These are phyloP conservation scores for Trichosurus vulpecula DNA, from an alignment of 2,797 vertebrate species.

Conservation along the genomic window DNA sequence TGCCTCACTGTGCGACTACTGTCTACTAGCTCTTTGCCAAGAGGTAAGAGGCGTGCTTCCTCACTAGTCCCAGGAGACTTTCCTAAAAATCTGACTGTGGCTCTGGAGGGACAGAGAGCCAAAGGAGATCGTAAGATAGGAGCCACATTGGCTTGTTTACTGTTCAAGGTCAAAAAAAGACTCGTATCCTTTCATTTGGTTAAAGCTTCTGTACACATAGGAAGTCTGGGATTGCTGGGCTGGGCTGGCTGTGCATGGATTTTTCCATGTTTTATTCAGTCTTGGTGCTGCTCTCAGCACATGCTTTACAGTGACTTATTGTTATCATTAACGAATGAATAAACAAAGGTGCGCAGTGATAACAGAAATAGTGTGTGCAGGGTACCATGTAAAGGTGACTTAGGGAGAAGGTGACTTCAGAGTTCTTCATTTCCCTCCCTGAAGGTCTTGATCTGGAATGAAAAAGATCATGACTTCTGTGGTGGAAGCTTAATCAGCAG, in stretches of 20 bases:
- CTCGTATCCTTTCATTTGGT: not conserved
- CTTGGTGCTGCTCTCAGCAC: not conserved
- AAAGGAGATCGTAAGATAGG: not conserved
- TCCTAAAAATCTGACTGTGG: not conserved
- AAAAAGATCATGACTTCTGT: slow-evolving; percentile 69
- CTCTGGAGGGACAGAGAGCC: not conserved
- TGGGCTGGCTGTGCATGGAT: not conserved
- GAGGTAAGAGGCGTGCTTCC: slow-evolving; percentile 34
- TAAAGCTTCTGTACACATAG: not conserved
- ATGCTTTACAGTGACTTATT: not conserved
- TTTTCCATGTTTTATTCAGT: not conserved
- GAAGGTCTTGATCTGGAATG: slow-evolving; percentile 70
- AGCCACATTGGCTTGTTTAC: not conserved
- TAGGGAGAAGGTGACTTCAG: not conserved
- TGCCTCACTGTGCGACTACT: not conserved
- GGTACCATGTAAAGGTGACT: not conserved
- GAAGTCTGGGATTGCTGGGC: not conserved
- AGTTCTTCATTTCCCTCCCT: not conserved
- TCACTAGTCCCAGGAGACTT: not conserved
- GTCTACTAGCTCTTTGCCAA: not conserved
- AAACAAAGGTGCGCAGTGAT: not conserved
- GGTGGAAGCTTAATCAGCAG: slow-evolving; percentile 77
- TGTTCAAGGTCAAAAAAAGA: not conserved
- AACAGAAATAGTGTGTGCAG: not conserved
- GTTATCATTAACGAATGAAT: not conserved